phyloP scores from a whole-genome alignment of 2,888 invertebrate genomes.

The Loripinus fragilis region DNA sequence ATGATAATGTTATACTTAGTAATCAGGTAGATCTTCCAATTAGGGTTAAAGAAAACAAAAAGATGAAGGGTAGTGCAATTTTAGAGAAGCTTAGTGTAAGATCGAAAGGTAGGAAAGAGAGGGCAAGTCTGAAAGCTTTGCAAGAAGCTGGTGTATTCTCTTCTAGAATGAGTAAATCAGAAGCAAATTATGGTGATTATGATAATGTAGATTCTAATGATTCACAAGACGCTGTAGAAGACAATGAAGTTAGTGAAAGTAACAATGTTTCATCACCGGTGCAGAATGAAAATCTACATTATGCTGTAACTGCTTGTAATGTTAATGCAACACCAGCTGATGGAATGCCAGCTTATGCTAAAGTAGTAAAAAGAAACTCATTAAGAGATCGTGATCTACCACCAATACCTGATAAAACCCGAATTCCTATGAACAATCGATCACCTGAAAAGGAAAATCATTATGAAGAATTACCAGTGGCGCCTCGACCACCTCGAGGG shows the following conservation, averaged over 20 bases:
- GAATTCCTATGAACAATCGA: constrained; percentile 32
- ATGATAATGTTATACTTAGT: constrained; percentile 22
- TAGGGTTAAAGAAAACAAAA: constrained; percentile 69
- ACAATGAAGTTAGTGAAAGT: constrained; percentile 21
- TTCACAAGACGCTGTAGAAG: constrained; percentile 30
- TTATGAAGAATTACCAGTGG: constrained; percentile 77
- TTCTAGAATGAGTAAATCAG: constrained; percentile 71
- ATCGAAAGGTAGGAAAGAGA: constrained; percentile 71
- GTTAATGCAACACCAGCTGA: constrained; percentile 23
- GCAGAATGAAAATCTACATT: constrained; percentile 9
- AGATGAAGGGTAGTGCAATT: constrained; percentile 69
- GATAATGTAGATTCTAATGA: constrained; percentile 18
- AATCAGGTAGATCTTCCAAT: constrained; percentile 68
- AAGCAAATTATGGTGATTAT: constrained; percentile 68
- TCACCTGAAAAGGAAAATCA: constrained; percentile 65
- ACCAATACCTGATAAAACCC: constrained; percentile 69
- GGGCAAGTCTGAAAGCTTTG: constrained; percentile 76
- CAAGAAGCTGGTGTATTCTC: constrained; percentile 77
- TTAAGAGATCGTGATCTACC: constrained; percentile 75
- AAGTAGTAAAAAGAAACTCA: constrained; percentile 24
- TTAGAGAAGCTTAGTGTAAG: constrained; percentile 76
- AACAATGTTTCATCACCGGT: background rate
- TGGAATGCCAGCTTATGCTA: constrained; percentile 46
- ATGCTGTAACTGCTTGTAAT: no score
- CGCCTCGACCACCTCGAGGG: constrained; percentile 68